phyloP scores from a whole-genome alignment of 2,113 vertebrate genomes.

The Turdus rufiventris region DNA sequence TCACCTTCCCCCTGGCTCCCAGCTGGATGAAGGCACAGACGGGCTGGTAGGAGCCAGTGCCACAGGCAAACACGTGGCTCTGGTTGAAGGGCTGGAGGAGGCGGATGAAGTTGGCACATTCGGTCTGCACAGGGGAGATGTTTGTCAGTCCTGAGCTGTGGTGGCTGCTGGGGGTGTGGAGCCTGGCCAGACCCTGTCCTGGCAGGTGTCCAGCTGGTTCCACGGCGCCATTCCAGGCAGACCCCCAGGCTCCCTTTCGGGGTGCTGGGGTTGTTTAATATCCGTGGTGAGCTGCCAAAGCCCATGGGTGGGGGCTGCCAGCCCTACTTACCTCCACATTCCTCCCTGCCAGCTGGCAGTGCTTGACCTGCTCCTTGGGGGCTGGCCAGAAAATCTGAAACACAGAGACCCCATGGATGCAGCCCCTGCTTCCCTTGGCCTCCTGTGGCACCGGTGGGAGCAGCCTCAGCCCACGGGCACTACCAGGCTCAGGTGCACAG shows the following conservation, averaged over 20 bases:
- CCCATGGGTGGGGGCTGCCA: accelerated
- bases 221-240: neutral
- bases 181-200: neutral
- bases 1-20: slow-evolving; percentile 69
- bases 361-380: slow-evolving; percentile 73
- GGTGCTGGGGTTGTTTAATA: neutral
- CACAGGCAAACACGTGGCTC: slow-evolving; percentile 80
- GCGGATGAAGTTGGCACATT: slow-evolving; percentile 87
- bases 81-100: slow-evolving; percentile 85
- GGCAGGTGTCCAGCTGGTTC: neutral
- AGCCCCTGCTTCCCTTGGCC: neutral
- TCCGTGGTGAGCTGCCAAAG: neutral
- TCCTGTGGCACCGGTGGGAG: accelerated
- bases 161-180: neutral
- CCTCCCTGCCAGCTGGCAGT: slow-evolving; percentile 81
- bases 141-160: neutral
- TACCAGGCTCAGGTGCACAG: neutral
- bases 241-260: accelerated
- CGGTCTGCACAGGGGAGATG: slow-evolving; percentile 61
- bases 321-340: slow-evolving; percentile 71
- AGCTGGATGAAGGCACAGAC: slow-evolving; percentile 81
- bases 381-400: slow-evolving; percentile 85
- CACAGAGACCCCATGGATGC: neutral
- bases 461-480: accelerated
- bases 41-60: slow-evolving; percentile 83